Evolutionary conservation across 2,888 invertebrate species (phyloP).

Genomic region (Rhaphigaster nebulosa): DNA sequence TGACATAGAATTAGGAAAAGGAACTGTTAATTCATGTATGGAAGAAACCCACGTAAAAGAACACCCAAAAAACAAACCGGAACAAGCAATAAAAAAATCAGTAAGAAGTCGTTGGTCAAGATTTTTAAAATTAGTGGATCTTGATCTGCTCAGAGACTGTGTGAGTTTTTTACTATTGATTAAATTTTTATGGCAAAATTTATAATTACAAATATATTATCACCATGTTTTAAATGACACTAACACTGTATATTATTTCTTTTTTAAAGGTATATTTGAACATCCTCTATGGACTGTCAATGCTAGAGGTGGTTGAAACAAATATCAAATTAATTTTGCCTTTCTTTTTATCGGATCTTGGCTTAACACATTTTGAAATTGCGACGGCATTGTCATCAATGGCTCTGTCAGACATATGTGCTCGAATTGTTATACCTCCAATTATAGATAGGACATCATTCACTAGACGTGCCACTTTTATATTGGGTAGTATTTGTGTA

Average conservation of each 20-base stretch:
- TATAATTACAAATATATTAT: not conserved
- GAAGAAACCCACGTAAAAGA: not conserved
- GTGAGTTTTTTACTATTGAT: conserved; percentile 66
- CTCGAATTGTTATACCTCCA: too few relatives aligned
- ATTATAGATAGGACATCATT: conserved; percentile 76
- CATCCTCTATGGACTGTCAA: conserved; percentile 77
- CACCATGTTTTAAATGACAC: not conserved
- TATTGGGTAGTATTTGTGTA: conserved; percentile 75
- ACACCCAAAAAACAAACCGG: not conserved
- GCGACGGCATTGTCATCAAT: too few relatives aligned
- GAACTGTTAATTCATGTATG: not conserved
- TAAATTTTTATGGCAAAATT: not conserved
- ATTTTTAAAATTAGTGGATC: conserved; percentile 73
- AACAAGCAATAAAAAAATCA: not conserved
- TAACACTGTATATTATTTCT: not conserved
- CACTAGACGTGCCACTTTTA: conserved; percentile 75
- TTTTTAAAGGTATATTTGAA: conserved; percentile 72
- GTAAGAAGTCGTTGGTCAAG: conserved; percentile 65
- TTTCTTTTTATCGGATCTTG: too few relatives aligned
- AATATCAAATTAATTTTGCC: conserved; percentile 81
- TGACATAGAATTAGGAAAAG: not conserved
- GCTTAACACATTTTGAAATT: too few relatives aligned
- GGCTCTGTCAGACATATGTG: too few relatives aligned
- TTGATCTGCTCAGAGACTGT: conserved; percentile 75
- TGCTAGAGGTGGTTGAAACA: conserved; percentile 78